These are phyloP conservation scores for Cossypha caffra DNA, from an alignment of 2,797 vertebrate genomes.

Conservation along the genomic window DNA sequence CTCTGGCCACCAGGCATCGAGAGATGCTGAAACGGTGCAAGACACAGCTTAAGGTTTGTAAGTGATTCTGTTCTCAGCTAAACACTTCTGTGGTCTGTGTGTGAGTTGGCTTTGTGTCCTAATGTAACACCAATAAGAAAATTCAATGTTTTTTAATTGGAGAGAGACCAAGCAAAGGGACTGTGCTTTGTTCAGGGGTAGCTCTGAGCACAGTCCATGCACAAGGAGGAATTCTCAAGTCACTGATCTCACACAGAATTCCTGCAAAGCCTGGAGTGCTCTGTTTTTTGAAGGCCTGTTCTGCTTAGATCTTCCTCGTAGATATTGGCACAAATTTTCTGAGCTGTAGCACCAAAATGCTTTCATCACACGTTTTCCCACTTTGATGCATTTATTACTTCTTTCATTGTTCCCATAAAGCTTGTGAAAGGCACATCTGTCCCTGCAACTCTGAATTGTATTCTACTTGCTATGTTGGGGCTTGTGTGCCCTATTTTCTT, in stretches of 20 bases:
- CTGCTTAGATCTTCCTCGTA: neutral
- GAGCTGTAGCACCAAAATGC: neutral
- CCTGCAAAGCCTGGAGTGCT: neutral
- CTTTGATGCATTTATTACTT: neutral
- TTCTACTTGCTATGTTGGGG: neutral
- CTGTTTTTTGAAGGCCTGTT: neutral
- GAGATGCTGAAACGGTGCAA: conserved; percentile 99
- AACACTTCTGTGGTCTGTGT: neutral
- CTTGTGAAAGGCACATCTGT: neutral
- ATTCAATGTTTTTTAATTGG: neutral
- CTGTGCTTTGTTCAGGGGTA: neutral
- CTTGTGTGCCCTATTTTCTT: neutral
- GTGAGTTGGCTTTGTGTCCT: neutral
- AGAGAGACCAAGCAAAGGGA: neutral
- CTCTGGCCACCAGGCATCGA: conserved; percentile 91
- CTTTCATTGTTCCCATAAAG: neutral
- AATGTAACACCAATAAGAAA: neutral
- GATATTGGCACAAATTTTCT: neutral
- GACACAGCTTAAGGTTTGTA: conserved; percentile 94
- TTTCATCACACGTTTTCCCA: neutral
- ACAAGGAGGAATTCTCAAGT: accelerated
- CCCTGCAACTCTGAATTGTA: neutral
- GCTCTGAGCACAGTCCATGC: neutral
- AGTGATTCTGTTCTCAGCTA: neutral
- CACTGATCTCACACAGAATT: neutral